Evolutionary conservation across 1,140 invertebrate genomes (phyloP), one percentile per base, ranked within the genome.

Genomic region (Brachionus koreanus): DNA sequence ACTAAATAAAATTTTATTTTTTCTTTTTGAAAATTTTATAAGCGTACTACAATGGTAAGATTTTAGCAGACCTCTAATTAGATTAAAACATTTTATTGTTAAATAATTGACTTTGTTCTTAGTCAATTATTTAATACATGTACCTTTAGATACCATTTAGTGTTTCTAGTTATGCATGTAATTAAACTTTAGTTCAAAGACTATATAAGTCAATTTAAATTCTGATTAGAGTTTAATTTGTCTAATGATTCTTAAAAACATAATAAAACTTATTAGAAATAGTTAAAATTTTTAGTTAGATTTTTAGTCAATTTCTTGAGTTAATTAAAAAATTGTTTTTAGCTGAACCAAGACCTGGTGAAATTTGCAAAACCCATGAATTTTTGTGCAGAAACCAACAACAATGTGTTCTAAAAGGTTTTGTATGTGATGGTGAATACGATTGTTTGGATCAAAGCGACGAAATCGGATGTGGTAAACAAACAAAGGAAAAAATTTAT

Each of bases 391-490:
- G 84, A 23, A 89, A 92, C 83, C n/a, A 37, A n/a, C 67, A 49
- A 46, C 95, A 98, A 87, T 98, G 97, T 85, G 93, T 98, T 83
- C 95, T 95, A 0, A 93, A 93, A 86, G 93, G 92, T 83, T 98
- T 94, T 89, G 95, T 98, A 84, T 98, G 97, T 88, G 97, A 99
- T 87, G 90, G 91, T 37, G 91, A 94, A 84, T 90, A 90, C 76
- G 97, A 98, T 87, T 98, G 96, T 89, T 86, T 86, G 84, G 96
- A 98, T 87, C 91, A 92, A 67, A 94, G 93, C 82, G 97, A 98
- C 89, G 96, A 98, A 91, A 90, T 94, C 84, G 94, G 94, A 75
- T 97, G 95, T 88, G 91, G 94, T 52, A 83, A 25, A 29, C 6
- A 33, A 33, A 25, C 16, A 7, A 10, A 19, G 3, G 9, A 39